Conservation (phyloP, 1,140 invertebrate species). For the Arctopsyche grandis region DNA sequence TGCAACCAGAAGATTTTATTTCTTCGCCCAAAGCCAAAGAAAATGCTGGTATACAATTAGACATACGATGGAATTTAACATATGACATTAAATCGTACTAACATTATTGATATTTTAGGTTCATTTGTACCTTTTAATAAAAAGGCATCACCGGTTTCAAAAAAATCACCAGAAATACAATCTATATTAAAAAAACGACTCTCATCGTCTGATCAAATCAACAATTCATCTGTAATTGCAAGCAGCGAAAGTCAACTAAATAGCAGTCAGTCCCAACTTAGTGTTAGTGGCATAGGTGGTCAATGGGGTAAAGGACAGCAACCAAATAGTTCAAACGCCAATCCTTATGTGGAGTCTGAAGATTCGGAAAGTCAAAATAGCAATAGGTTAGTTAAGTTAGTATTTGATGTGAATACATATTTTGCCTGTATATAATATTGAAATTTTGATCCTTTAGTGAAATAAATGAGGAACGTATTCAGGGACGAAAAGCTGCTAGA, state of each 20-base stretch:
- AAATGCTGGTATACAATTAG: constrained; percentile 23
- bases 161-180: constrained; percentile 64
- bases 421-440: neutral
- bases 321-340: constrained; percentile 34
- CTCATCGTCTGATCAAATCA: constrained; percentile 67
- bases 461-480: constrained; percentile 73
- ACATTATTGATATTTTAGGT: constrained; percentile 17
- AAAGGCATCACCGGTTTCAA: constrained; percentile 53
- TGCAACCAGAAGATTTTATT: constrained; percentile 56
- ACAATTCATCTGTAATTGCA: constrained; percentile 43
- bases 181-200: constrained; percentile 69
- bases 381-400: constrained; percentile 59
- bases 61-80: neutral
- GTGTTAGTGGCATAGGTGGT: neutral
- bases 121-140: constrained; percentile 40
- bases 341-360: constrained; percentile 63
- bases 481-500: constrained; percentile 71
- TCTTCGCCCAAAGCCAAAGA: constrained; percentile 45
- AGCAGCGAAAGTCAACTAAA: constrained; percentile 17
- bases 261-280: constrained; percentile 36
- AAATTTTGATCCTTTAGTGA: constrained; percentile 62
- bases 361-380: constrained; percentile 65
- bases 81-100: neutral
- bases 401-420: too few relatives aligned
- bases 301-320: constrained; percentile 43